Conservation (phyloP, 53 echinoderm and acorn worm genomes). For the Apostichopus leukothele region DNA sequence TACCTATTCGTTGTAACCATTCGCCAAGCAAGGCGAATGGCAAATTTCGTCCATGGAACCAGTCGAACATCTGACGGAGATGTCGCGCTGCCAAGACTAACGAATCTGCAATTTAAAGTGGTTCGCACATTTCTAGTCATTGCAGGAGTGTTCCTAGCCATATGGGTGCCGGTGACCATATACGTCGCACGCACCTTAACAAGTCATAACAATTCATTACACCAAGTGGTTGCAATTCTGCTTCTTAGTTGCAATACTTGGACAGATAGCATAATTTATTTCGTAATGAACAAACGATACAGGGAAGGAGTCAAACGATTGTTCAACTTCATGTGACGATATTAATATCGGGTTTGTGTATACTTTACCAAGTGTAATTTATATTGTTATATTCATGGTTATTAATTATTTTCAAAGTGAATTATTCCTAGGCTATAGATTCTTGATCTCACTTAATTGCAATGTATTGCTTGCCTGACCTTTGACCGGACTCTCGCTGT, state of each 20-base stretch:
- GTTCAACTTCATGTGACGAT: neutral
- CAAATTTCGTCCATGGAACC: neutral
- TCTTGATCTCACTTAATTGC: neutral
- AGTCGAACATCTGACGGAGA: too few species aligned
- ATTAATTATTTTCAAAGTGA: too few species aligned
- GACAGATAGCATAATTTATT: neutral
- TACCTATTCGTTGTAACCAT: neutral
- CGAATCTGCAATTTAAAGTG: neutral
- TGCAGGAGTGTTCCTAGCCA: neutral
- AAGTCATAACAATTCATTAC: neutral
- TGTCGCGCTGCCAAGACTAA: too few species aligned
- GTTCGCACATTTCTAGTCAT: conserved; percentile 10
- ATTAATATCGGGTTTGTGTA: too few species aligned
- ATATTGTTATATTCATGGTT: too few species aligned
- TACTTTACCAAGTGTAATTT: too few species aligned
- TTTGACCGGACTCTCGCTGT: conserved; percentile 8
- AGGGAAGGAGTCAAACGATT: neutral
- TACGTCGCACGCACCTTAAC: neutral
- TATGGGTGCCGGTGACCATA: neutral
- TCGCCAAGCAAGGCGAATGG: neutral
- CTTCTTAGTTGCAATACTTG: neutral
- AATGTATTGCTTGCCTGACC: neutral
- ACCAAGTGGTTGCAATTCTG: neutral
- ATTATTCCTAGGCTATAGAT: too few species aligned
- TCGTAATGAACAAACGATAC: conserved; percentile 14